Evolutionary conservation across 2,888 invertebrate species (phyloP), one percentile per base, ranked within the genome.

Genomic region (Idaea dimidiata): DNA sequence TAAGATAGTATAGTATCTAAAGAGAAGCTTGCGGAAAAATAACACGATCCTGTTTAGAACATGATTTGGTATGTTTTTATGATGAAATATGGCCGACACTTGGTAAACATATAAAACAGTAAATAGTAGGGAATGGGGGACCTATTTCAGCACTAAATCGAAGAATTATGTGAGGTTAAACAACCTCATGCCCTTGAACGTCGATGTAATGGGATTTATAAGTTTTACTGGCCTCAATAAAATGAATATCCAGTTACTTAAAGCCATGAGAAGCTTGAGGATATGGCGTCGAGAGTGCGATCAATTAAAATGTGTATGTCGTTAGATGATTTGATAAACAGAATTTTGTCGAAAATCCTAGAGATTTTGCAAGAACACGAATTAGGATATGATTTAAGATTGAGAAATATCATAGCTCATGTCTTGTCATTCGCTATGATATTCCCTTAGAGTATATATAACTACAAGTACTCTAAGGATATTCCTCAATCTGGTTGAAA

Each of bases 141-240:
- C 43, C 43, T 54, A 1, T 54, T 54, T 17, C 17, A 17, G 17
- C 54, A 54, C 17, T 54, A 54, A 54, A 54, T 17, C 54, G 54
- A 54, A 17, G 18, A 56, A 17, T 56, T 56, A 56, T 56, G 56
- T 56, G 14, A 56, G 17, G 18, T 56, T 56, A 14, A 56, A 56
- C 18, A 17, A 17, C 56, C 56, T 54, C 16, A 8, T 16, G 56
- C 0, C 56, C 18, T 56, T 17, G 18, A 18, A 56, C 56, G 18
- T 17, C 17, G 18, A 18, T 10, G 18, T 56, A 56, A 56, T 17
- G 56, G 56, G 56, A 56, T 17, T 17, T 56, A 18, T 14, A 17
- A 56, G 56, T 56, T 56, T 56, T 56, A 56, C 6, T 56, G 18
- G 8, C 18, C 17, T 16, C 56, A 17, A 56, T 56, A 56, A 56